A percentile compares a stretch with the other conserved stretches of the same genome.
phyloP scores from a whole-genome alignment of 1,140 invertebrate genomes.

The Drosophila ambigua region DNA sequence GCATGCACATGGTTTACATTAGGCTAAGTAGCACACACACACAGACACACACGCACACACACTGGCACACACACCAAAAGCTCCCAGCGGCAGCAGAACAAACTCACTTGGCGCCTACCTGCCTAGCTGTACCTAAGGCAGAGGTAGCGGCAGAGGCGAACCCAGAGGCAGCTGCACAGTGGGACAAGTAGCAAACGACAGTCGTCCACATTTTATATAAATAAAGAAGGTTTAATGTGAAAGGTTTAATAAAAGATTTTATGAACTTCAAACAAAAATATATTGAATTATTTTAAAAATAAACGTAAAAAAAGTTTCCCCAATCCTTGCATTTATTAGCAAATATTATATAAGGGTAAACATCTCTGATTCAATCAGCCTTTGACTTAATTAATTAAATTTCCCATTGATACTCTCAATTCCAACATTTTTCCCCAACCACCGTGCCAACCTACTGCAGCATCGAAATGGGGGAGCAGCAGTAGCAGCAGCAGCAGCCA shows the following conservation, averaged over 20 bases:
- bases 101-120: slow-evolving; percentile 63
- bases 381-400: too few species aligned
- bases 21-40: slow-evolving; percentile 73
- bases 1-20: slow-evolving; percentile 76
- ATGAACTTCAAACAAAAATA: too few species aligned
- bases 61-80: not conserved
- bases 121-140: not conserved
- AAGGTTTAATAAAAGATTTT: not conserved
- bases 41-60: slow-evolving; percentile 10
- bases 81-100: slow-evolving; percentile 23
- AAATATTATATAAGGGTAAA: too few species aligned
- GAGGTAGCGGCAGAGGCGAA: not conserved
- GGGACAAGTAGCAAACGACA: not conserved
- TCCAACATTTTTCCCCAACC: not conserved
- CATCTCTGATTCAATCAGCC: too few species aligned
- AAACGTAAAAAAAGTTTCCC: too few species aligned
- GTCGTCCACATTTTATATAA: not conserved
- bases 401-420: too few species aligned
- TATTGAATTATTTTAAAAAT: too few species aligned
- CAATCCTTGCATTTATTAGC: too few species aligned
- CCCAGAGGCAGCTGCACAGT: slow-evolving; percentile 15
- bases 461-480: slow-evolving; percentile 20
- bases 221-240: not conserved
- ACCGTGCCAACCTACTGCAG: slow-evolving; percentile 19
- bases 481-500: not conserved